Conservation (phyloP, 2,888 invertebrate species). For the Frankliniella fusca region DNA sequence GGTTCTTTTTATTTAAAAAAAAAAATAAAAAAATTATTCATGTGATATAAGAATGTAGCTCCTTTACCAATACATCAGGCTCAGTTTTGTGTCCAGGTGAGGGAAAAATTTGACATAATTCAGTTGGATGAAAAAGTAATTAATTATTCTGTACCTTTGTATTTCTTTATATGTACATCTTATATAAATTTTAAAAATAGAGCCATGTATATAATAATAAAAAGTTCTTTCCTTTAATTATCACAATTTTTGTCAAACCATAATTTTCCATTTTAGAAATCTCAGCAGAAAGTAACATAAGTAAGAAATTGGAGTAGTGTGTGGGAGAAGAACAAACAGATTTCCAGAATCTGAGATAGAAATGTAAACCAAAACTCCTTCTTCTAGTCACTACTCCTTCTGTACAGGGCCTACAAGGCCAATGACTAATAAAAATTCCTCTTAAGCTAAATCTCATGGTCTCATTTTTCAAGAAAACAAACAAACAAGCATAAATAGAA, state of each 20-base stretch:
- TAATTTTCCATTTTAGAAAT: not conserved
- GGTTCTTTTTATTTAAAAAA: not conserved
- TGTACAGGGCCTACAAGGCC: too few species aligned
- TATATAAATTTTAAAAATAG: too few species aligned
- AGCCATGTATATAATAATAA: too few species aligned
- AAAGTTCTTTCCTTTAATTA: not conserved
- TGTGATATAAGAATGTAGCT: not conserved
- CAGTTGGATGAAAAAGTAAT: too few species aligned
- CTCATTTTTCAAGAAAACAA: not conserved
- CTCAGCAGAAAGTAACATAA: not conserved
- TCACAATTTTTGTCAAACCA: not conserved
- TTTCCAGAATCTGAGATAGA: not conserved
- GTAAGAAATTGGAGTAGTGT: too few species aligned
- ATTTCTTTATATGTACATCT: too few species aligned
- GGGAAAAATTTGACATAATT: too few species aligned
- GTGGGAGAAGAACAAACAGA: not conserved
- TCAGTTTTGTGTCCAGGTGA: too few species aligned
- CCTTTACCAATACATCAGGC: too few species aligned
- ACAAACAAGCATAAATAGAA: constrained; percentile 19
- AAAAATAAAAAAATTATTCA: not conserved
- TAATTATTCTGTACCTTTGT: too few species aligned
- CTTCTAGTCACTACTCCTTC: not conserved
- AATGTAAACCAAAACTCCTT: not conserved
- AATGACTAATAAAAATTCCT: not conserved
- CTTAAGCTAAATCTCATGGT: not conserved